These are phyloP conservation scores for Macaria liturata DNA, from an alignment of 2,888 invertebrate genomes.

Conservation along the genomic window DNA sequence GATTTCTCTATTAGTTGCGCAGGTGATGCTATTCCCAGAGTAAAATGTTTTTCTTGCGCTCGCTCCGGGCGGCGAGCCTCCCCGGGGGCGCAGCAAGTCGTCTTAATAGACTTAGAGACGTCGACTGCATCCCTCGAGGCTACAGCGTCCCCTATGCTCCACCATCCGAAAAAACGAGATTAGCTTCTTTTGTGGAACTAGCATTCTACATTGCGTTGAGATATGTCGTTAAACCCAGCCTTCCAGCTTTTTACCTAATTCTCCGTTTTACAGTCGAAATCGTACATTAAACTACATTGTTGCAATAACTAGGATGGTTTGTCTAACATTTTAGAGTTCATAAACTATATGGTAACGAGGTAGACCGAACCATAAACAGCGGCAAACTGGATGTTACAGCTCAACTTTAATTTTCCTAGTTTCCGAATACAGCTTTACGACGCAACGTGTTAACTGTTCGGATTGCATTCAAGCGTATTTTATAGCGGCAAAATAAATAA, in stretches of 20 bases:
- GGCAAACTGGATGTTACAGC: constrained; percentile 47
- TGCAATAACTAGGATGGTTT: constrained; percentile 43
- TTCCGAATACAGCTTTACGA: constrained; percentile 41
- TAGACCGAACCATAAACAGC: constrained; percentile 51
- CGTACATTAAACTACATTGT: constrained; percentile 41
- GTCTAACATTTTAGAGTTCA: constrained; percentile 54
- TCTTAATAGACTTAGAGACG: constrained; percentile 79
- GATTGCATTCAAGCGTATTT: constrained; percentile 25
- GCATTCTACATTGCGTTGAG: constrained; percentile 48
- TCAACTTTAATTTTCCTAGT: constrained; percentile 52
- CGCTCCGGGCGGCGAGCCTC: constrained; percentile 56
- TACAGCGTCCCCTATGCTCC: constrained; percentile 56
- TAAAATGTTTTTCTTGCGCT: constrained; percentile 70
- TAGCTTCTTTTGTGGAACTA: constrained; percentile 65
- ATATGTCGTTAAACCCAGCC: constrained; percentile 42
- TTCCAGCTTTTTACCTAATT: constrained; percentile 38
- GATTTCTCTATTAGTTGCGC: constrained; percentile 61
- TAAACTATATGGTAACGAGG: constrained; percentile 63
- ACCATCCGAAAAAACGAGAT: constrained; percentile 63
- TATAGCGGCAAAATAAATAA: constrained; percentile 22
- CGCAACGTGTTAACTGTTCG: constrained; percentile 31
- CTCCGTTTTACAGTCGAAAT: constrained; percentile 34
- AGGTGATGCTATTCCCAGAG: constrained; percentile 71
- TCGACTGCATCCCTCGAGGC: constrained; percentile 68
- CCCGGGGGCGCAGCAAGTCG: constrained; percentile 65